Evolutionary conservation across 2,888 invertebrate genomes (phyloP).

Genomic region (Ornithoptera priamus): DNA sequence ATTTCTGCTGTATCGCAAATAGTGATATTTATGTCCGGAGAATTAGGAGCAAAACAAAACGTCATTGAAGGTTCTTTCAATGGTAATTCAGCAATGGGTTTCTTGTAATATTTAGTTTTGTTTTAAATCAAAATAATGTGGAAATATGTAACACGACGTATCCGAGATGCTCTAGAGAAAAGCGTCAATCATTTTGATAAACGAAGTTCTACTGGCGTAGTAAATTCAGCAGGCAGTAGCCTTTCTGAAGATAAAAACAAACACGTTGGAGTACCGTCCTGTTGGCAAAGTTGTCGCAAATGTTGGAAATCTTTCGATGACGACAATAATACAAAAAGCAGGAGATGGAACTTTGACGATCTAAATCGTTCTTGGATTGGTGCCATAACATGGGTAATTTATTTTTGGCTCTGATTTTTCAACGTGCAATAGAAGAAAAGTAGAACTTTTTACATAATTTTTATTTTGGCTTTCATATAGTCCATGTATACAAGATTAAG

Average conservation of each 20-base stretch:
- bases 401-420: conserved; percentile 9
- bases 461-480: too few species aligned
- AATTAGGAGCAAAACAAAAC: background rate
- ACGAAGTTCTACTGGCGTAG: conserved; percentile 63
- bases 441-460: too few species aligned
- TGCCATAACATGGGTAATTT: conserved; percentile 77
- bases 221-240: conserved; percentile 46
- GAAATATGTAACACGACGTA: conserved; percentile 77
- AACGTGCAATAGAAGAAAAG: too few species aligned
- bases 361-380: conserved; percentile 70
- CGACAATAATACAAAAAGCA: conserved; percentile 58
- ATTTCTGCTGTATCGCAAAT: too few species aligned
- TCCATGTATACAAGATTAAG: too few species aligned
- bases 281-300: conserved; percentile 54
- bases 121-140: conserved; percentile 61
- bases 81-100: conserved; percentile 14
- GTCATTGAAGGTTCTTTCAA: conserved; percentile 11
- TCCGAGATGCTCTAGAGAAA: conserved; percentile 73
- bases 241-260: conserved; percentile 52
- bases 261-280: conserved; percentile 44
- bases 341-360: conserved; percentile 67
- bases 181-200: conserved; percentile 73
- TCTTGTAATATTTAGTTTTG: conserved; percentile 19
- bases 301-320: conserved; percentile 49
- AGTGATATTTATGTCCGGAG: background rate